Percentiles rank a stretch among this genome's conserved stretches.
Conservation (phyloP, 2,113 vertebrate species). For the Variabilichromis moorii region DNA sequence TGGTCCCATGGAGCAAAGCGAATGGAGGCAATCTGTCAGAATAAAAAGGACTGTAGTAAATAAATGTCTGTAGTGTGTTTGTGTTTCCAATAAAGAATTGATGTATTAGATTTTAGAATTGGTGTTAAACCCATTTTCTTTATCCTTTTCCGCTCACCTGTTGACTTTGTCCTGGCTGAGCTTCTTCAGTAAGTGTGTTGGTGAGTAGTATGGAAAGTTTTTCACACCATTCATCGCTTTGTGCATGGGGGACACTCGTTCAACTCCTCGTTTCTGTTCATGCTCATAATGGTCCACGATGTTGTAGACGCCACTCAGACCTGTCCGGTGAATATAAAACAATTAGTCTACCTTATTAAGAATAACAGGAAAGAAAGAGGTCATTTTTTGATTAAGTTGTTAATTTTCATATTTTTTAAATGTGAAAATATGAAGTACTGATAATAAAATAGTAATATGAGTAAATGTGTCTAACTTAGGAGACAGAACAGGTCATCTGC, state of each 20-base stretch:
- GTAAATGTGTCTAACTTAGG: not conserved
- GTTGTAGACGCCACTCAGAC: conserved; percentile 70
- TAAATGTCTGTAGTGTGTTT: not conserved
- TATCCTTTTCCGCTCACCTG: conserved; percentile 18
- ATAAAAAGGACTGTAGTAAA: not conserved
- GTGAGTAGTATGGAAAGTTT: conserved; percentile 69
- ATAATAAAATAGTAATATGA: not conserved
- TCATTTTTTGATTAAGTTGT: not conserved
- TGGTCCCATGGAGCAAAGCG: conserved; percentile 64
- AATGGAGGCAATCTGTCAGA: conserved; percentile 62
- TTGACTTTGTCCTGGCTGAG: conserved; percentile 54
- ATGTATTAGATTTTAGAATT: not conserved
- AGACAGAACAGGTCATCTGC: not conserved
- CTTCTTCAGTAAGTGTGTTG: conserved; percentile 41
- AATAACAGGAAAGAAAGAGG: not conserved
- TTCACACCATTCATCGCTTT: conserved; percentile 69
- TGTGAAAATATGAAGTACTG: not conserved
- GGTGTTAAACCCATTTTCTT: not conserved
- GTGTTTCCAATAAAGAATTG: not conserved
- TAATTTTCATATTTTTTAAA: not conserved
- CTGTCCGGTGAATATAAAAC: not conserved
- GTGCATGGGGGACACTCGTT: conserved; percentile 71
- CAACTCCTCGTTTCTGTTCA: conserved; percentile 61
- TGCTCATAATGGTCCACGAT: conserved; percentile 71
- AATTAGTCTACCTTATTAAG: not conserved